A percentile compares a stretch with the other conserved stretches of the same genome.
Conservation (phyloP, 2,888 invertebrate species). For the Microdon myrmicae region DNA sequence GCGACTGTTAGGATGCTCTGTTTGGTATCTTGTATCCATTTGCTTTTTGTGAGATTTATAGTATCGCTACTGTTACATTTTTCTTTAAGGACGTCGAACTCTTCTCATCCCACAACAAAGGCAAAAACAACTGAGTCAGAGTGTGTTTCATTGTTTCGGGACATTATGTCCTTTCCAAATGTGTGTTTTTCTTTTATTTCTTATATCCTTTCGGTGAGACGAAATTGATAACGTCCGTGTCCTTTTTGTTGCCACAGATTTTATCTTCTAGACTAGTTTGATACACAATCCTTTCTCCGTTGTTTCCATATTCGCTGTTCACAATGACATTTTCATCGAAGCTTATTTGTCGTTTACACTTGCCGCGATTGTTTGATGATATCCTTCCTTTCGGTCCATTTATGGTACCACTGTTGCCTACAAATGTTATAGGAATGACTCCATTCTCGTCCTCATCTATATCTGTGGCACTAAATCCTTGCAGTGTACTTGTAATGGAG, state of each 20-base stretch:
- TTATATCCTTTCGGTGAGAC: slow-evolving; percentile 30
- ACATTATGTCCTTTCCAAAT: background rate
- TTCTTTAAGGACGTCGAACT: slow-evolving; percentile 38
- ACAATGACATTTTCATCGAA: slow-evolving; percentile 59
- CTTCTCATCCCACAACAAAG: background rate
- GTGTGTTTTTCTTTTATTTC: slow-evolving; percentile 22
- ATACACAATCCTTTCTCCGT: slow-evolving; percentile 44
- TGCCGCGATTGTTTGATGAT: slow-evolving; percentile 48
- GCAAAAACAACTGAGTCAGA: slow-evolving; percentile 3
- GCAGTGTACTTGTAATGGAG: slow-evolving; percentile 32
- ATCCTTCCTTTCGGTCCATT: slow-evolving; percentile 13
- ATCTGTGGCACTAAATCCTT: slow-evolving; percentile 35
- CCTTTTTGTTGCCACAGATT: slow-evolving; percentile 44
- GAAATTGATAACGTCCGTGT: slow-evolving; percentile 40
- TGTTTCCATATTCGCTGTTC: slow-evolving; percentile 32
- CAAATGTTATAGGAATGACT: slow-evolving; percentile 17
- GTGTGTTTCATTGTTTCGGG: too few species aligned
- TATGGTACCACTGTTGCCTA: slow-evolving; percentile 4
- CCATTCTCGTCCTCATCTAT: slow-evolving; percentile 34
- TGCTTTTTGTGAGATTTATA: slow-evolving; percentile 40
- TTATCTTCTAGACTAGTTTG: slow-evolving; percentile 53
- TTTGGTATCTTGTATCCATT: slow-evolving; percentile 42
- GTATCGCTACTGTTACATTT: slow-evolving; percentile 46
- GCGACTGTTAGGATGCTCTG: slow-evolving; percentile 12
- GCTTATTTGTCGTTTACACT: slow-evolving; percentile 61